A percentile compares a stretch with the other conserved stretches of the same genome.
These are phyloP conservation scores for Zaprionus davidi DNA, from an alignment of 1,140 invertebrate species.

Conservation along the genomic window DNA sequence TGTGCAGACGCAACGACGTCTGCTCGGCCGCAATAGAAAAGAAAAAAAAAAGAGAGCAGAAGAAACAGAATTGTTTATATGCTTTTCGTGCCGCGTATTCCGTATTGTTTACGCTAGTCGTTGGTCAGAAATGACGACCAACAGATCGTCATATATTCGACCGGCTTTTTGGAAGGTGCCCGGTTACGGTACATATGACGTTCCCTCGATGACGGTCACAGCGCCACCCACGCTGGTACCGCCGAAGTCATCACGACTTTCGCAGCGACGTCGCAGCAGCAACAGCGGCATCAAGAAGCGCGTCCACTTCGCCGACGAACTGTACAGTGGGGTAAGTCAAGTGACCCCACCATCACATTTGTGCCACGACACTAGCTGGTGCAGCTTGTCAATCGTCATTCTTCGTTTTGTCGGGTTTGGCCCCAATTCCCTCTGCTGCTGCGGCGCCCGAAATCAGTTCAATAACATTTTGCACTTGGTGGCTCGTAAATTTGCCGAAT, in stretches of 20 bases:
- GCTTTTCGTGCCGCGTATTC: slow-evolving; percentile 55
- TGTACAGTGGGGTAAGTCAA: slow-evolving; percentile 64
- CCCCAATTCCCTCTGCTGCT: slow-evolving; percentile 62
- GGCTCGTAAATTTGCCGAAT: slow-evolving; percentile 71
- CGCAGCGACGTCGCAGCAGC: slow-evolving; percentile 56
- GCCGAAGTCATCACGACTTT: slow-evolving; percentile 41
- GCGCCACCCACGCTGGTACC: slow-evolving; percentile 2
- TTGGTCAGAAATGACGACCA: slow-evolving; percentile 77
- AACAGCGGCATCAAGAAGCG: slow-evolving; percentile 75
- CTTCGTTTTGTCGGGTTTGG: slow-evolving; percentile 35
- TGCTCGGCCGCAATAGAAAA: slow-evolving; percentile 42
- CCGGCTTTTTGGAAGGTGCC: slow-evolving; percentile 87
- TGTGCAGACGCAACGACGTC: slow-evolving; percentile 66
- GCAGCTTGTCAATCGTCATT: slow-evolving; percentile 69
- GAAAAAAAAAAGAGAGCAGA: slow-evolving; percentile 43
- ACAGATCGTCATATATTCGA: slow-evolving; percentile 85
- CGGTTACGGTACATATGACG: slow-evolving; percentile 71
- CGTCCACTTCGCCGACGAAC: slow-evolving; percentile 75
- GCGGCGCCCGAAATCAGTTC: slow-evolving; percentile 70
- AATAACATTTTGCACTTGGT: slow-evolving; percentile 73
- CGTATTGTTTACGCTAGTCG: slow-evolving; percentile 77
- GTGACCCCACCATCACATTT: slow-evolving; percentile 11
- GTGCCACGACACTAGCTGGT: neutral
- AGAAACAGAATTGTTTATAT: slow-evolving; percentile 61
- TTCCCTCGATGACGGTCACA: neutral